These are phyloP conservation scores for Hypothenemus hampei DNA, from an alignment of 1,140 invertebrate genomes.

Conservation along the genomic window DNA sequence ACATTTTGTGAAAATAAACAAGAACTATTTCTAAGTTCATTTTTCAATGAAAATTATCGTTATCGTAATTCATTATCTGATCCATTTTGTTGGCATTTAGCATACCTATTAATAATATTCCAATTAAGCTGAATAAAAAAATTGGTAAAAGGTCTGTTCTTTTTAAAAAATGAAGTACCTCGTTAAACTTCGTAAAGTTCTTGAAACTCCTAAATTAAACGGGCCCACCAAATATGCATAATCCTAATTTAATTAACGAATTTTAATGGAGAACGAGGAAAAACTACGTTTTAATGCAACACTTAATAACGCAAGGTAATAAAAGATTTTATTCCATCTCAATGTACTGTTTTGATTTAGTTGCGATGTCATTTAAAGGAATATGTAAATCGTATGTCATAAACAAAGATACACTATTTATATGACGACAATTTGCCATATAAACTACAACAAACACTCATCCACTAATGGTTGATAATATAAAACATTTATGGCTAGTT, in stretches of 20 bases:
- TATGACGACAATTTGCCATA: too few relatives aligned
- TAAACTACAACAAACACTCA: constrained; percentile 1
- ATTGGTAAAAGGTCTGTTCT: constrained; percentile 2
- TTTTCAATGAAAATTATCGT: background rate
- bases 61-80: constrained; percentile 1
- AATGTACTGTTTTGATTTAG: too few relatives aligned
- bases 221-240: too few relatives aligned
- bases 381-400: too few relatives aligned
- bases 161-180: constrained; percentile 16
- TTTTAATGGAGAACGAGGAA: too few relatives aligned
- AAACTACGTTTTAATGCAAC: too few relatives aligned
- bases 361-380: background rate
- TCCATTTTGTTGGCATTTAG: background rate
- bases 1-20: background rate
- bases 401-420: too few relatives aligned
- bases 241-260: too few relatives aligned
- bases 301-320: too few relatives aligned
- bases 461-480: background rate
- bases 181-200: constrained; percentile 8
- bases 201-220: background rate
- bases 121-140: constrained; percentile 9
- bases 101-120: constrained; percentile 1
- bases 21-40: background rate
- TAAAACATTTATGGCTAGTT: constrained; percentile 6
- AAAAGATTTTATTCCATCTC: too few relatives aligned